These are phyloP conservation scores for Caenorhabditis inopinata DNA, from an alignment of 1,140 invertebrate genomes.

Conservation along the genomic window DNA sequence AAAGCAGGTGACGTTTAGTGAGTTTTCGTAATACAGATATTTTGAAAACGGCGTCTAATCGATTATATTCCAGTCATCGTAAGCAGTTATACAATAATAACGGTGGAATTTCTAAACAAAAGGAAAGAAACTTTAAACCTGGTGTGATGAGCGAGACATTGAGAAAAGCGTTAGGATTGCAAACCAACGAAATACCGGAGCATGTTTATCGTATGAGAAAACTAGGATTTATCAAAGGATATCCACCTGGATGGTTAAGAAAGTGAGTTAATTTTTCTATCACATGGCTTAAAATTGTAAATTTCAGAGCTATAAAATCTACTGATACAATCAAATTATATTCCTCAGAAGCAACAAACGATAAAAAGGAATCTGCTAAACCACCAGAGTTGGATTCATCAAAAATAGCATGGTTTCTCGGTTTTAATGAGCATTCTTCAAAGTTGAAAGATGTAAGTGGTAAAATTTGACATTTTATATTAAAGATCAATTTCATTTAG, in stretches of 20 bases:
- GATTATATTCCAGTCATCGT: background rate
- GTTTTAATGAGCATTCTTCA: background rate
- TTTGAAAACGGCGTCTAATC: background rate
- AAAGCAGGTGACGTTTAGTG: background rate
- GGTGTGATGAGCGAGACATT: constrained; percentile 27
- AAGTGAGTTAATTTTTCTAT: constrained; percentile 33
- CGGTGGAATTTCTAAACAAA: background rate
- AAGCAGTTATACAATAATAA: background rate
- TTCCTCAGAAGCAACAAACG: background rate
- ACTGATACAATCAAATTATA: background rate
- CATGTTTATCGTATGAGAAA: constrained; percentile 49
- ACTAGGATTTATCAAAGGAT: constrained; percentile 48
- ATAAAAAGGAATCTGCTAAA: background rate
- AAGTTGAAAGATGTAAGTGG: background rate
- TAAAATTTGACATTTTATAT: background rate
- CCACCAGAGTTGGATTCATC: background rate
- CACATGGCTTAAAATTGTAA: background rate
- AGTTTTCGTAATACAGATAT: constrained; percentile 16
- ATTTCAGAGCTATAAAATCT: background rate
- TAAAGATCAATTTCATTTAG: background rate
- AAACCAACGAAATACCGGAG: constrained; percentile 46
- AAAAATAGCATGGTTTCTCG: background rate
- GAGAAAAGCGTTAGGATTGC: constrained; percentile 33
- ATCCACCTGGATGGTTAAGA: constrained; percentile 50
- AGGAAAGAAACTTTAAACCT: background rate